phyloP scores from a whole-genome alignment of 2,113 vertebrate genomes.

The Butorides virescens region DNA sequence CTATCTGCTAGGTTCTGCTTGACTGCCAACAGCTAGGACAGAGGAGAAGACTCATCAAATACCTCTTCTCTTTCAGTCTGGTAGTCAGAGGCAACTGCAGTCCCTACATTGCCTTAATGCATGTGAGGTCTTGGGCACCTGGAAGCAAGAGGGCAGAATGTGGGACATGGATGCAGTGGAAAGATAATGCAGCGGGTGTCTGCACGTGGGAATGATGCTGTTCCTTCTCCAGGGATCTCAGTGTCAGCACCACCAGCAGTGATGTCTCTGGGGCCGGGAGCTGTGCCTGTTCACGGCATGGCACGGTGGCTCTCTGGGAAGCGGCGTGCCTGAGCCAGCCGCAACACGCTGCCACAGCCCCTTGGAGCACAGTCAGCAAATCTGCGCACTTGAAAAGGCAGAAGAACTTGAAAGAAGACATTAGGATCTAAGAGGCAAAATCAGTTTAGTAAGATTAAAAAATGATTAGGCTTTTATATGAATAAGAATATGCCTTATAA shows the following conservation, averaged over 20 bases:
- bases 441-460: slow-evolving; percentile 22
- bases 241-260: not conserved
- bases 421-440: not conserved
- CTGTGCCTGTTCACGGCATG: accelerated
- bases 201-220: not conserved
- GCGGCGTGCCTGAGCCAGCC: accelerated
- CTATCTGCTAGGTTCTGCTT: not conserved
- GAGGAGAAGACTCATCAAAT: not conserved
- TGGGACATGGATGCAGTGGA: not conserved
- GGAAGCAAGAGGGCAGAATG: not conserved
- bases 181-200: not conserved
- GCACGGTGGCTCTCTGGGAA: not conserved
- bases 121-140: not conserved
- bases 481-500: slow-evolving; percentile 34
- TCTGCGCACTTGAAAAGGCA: not conserved
- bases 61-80: not conserved
- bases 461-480: not conserved
- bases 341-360: accelerated
- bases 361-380: not conserved
- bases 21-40: not conserved
- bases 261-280: not conserved
- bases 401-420: not conserved
- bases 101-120: not conserved
- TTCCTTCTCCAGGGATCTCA: not conserved
- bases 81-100: not conserved